Evolutionary conservation across 2,888 invertebrate genomes (phyloP), one percentile per base, ranked within the genome.

Genomic region (Zootermopsis nevadensis): DNA sequence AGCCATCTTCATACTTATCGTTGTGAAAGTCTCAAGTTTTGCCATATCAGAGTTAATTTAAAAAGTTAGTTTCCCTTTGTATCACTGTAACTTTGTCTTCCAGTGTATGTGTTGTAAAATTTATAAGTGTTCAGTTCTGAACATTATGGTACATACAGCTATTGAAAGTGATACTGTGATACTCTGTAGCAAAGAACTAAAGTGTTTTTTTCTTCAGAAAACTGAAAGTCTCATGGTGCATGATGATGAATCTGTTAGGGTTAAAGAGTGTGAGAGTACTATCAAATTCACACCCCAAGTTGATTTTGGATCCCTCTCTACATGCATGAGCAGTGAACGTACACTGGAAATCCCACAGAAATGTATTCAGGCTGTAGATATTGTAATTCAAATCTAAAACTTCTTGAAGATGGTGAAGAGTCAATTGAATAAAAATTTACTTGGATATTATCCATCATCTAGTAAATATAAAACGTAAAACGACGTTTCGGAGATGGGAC

Each of bases 331-430:
- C 60, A 85, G 74, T 2, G 89, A 90, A 0, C 87, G 90, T 0
- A 89, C 91, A 0, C 85, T 90, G 15, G 87, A 87, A 15, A 89
- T 91, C 0, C 93, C 94, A 0, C 92, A 92, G 82, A 92, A 91
- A 84, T 93, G 91, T 0, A 89, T 95, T 27, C 96, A 96, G 88
- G 96, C 95, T n/a, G 89, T 98, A 53, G 97, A 98, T 88, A 94
- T 98, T 2, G 94, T 97, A 74, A 90, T 98, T 87, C 90, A 95
- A n/a, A 93, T n/a, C n/a, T n/a, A n/a, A n/a, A n/a, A n/a, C n/a
- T n/a, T n/a, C n/a, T n/a, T n/a, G n/a, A n/a, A n/a, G n/a, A n/a
- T n/a, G n/a, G n/a, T n/a, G n/a, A n/a, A n/a, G n/a, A n/a, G n/a
- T n/a, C n/a, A n/a, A n/a, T n/a, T n/a, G n/a, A n/a, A n/a, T n/a